Evolutionary conservation across 2,113 vertebrate species (phyloP).

Genomic region (Pogona vitticeps): DNA sequence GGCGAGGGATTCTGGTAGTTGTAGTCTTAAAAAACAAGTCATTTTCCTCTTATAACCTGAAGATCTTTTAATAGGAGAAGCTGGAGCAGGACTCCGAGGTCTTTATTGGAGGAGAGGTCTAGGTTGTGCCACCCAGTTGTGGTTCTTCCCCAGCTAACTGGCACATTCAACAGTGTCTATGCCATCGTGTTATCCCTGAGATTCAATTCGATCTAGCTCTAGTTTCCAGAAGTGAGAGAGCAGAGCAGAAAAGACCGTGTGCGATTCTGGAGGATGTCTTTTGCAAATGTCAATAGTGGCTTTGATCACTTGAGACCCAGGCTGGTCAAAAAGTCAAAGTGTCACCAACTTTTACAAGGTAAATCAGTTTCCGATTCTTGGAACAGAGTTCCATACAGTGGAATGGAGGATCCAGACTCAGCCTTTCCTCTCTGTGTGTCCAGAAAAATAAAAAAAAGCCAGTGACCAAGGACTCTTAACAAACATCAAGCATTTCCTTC

Average conservation of each 20-base stretch:
- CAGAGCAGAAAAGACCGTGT: too few relatives aligned
- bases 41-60: too few relatives aligned
- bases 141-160: too few relatives aligned
- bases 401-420: neutral
- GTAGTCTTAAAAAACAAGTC: too few relatives aligned
- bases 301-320: rapidly evolving
- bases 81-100: neutral
- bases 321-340: neutral
- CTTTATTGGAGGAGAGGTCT: neutral
- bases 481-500: too few relatives aligned
- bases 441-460: too few relatives aligned
- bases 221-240: neutral
- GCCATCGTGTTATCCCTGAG: neutral
- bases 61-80: neutral
- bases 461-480: too few relatives aligned
- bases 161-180: rapidly evolving
- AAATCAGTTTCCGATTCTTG: neutral
- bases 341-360: neutral
- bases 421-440: too few relatives aligned
- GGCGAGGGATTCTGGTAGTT: too few relatives aligned
- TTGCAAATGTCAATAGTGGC: neutral
- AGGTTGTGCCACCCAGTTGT: too few relatives aligned
- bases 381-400: neutral
- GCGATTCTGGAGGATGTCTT: neutral
- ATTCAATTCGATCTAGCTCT: neutral